Evolutionary conservation across 2,888 invertebrate genomes (phyloP).

Genomic region (Malthinus seriepunctatus): DNA sequence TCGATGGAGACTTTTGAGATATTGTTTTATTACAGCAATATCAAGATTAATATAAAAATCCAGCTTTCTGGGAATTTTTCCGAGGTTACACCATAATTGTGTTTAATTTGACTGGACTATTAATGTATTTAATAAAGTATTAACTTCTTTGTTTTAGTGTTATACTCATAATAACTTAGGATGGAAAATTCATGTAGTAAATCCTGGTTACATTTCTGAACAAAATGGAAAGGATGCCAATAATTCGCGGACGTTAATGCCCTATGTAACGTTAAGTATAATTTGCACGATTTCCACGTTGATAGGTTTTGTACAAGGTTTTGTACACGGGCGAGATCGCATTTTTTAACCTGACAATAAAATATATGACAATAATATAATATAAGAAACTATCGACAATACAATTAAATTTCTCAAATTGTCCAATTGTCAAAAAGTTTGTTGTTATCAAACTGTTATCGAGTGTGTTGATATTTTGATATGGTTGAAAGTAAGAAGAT

Average conservation of each 20-base stretch:
- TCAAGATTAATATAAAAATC: too few species aligned
- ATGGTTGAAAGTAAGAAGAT: conserved; percentile 5
- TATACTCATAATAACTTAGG: conserved; percentile 90
- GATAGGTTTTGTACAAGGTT: conserved; percentile 31
- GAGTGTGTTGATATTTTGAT: conserved; percentile 5
- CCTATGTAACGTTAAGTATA: conserved; percentile 29
- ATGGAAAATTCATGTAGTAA: conserved; percentile 89
- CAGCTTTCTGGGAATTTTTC: too few species aligned
- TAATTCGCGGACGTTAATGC: conserved; percentile 14
- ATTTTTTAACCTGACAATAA: conserved; percentile 40
- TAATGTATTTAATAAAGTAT: too few species aligned
- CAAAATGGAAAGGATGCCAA: conserved; percentile 42
- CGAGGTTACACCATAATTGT: too few species aligned
- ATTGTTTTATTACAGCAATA: too few species aligned
- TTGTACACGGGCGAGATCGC: conserved; percentile 32
- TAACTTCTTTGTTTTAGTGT: conserved; percentile 74
- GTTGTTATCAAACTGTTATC: conserved; percentile 14
- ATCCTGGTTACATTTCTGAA: conserved; percentile 62
- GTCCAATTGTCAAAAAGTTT: conserved; percentile 31
- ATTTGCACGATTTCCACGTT: conserved; percentile 32
- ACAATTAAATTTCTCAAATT: conserved; percentile 33
- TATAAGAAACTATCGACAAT: conserved; percentile 26
- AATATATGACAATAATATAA: conserved; percentile 28
- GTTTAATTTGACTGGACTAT: too few species aligned
- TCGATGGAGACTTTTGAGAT: too few species aligned